These are phyloP conservation scores for Cyrtodaria siliqua DNA, from an alignment of 2,888 invertebrate species.

Conservation along the genomic window DNA sequence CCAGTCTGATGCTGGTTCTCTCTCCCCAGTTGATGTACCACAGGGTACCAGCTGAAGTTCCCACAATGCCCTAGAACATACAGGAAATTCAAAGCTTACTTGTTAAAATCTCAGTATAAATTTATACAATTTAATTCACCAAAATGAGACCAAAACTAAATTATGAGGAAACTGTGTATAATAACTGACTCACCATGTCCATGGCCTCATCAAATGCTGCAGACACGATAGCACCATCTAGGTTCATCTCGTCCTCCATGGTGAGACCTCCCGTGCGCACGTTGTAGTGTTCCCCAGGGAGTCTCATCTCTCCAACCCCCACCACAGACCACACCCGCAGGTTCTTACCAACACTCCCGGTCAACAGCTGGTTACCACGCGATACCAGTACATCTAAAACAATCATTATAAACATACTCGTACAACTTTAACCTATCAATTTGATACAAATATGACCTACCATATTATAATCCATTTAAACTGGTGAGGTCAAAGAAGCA, in stretches of 20 bases:
- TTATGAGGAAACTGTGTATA: too few species aligned
- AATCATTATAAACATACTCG: too few species aligned
- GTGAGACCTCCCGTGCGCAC: constrained; percentile 76
- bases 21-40: constrained; percentile 86
- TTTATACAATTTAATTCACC: too few species aligned
- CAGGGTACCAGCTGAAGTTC: constrained; percentile 83
- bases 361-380: constrained; percentile 77
- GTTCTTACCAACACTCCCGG: constrained; percentile 78
- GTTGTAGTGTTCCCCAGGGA: constrained; percentile 67
- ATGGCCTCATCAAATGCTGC: constrained; percentile 84
- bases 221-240: constrained; percentile 82
- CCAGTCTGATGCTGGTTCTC: constrained; percentile 83
- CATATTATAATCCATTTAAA: too few species aligned
- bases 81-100: too few species aligned
- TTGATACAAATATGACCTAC: too few species aligned
- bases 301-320: constrained; percentile 77
- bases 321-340: constrained; percentile 83
- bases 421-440: too few species aligned
- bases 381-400: constrained; percentile 74
- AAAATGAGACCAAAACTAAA: too few species aligned
- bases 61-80: constrained; percentile 83
- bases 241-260: constrained; percentile 85
- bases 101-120: too few species aligned
- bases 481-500: too few species aligned
- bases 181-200: constrained; percentile 84